Evolutionary conservation across 2,113 vertebrate species (phyloP).

Genomic region (Colossoma macropomum): DNA sequence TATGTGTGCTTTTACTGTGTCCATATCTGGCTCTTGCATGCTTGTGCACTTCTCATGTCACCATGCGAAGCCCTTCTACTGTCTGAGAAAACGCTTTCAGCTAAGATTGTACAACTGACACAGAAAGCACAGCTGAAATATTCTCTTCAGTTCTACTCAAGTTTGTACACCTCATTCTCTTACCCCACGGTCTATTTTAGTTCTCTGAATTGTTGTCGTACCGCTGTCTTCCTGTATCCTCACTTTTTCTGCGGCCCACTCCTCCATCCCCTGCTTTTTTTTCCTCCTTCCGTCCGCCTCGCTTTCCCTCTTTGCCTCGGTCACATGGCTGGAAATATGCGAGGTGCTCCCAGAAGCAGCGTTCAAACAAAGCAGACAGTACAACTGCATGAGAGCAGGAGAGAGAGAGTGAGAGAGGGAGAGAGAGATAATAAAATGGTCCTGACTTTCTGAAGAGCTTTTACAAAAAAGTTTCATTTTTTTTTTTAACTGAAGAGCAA

Average conservation of each 20-base stretch:
- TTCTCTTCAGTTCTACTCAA: slow-evolving; percentile 30
- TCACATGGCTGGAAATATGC: slow-evolving; percentile 68
- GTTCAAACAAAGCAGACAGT: slow-evolving; percentile 18
- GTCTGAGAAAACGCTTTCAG: not conserved
- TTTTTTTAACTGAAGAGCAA: no score
- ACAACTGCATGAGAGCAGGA: not conserved
- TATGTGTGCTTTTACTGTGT: not conserved
- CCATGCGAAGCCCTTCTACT: not conserved
- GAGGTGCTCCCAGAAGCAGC: slow-evolving; percentile 34
- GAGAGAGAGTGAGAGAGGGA: not conserved
- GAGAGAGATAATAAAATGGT: not conserved
- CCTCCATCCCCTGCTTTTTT: not conserved
- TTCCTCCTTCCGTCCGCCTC: slow-evolving; percentile 1
- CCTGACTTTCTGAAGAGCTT: no score
- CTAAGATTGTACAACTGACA: not conserved
- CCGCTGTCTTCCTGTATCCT: slow-evolving; percentile 36
- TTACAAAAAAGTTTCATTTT: no score
- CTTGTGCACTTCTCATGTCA: not conserved
- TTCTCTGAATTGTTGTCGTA: slow-evolving; percentile 22
- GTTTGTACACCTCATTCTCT: slow-evolving; percentile 21
- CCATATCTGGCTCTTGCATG: not conserved
- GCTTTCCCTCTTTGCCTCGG: not conserved
- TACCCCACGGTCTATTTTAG: slow-evolving; percentile 60
- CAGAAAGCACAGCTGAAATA: not conserved
- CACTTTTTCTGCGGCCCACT: not conserved